These are phyloP conservation scores for Petaurus breviceps DNA, from an alignment of 2,113 vertebrate genomes.

Conservation along the genomic window DNA sequence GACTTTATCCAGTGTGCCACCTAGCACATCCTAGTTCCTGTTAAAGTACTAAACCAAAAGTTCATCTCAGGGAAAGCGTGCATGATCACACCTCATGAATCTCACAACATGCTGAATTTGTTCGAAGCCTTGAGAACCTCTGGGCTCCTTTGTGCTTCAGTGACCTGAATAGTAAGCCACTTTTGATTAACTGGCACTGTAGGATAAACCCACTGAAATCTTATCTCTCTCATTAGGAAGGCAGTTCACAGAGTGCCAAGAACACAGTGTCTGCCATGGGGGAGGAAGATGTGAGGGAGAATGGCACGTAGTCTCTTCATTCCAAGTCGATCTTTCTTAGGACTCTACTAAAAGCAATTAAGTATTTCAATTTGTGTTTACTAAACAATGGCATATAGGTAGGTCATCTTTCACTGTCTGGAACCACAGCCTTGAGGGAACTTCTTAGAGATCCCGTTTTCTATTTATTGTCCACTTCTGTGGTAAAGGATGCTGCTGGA, in stretches of 20 bases:
- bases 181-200: not conserved
- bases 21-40: not conserved
- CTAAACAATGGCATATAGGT: not conserved
- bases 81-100: not conserved
- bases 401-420: not conserved
- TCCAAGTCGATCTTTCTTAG: not conserved
- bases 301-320: not conserved
- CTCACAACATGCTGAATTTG: not conserved
- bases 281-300: not conserved
- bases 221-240: not conserved
- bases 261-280: not conserved
- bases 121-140: not conserved
- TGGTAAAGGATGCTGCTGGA: not conserved
- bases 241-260: not conserved
- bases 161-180: not conserved
- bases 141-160: not conserved
- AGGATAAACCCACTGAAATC: slow-evolving; percentile 29
- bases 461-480: not conserved
- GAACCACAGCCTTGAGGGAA: not conserved
- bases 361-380: not conserved
- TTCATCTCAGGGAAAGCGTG: slow-evolving; percentile 1
- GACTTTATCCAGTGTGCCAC: not conserved
- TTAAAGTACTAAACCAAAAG: not conserved
- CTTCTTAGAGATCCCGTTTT: not conserved
- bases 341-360: not conserved